phyloP scores from a whole-genome alignment of 2,888 invertebrate genomes.

The Candidula unifasciata region DNA sequence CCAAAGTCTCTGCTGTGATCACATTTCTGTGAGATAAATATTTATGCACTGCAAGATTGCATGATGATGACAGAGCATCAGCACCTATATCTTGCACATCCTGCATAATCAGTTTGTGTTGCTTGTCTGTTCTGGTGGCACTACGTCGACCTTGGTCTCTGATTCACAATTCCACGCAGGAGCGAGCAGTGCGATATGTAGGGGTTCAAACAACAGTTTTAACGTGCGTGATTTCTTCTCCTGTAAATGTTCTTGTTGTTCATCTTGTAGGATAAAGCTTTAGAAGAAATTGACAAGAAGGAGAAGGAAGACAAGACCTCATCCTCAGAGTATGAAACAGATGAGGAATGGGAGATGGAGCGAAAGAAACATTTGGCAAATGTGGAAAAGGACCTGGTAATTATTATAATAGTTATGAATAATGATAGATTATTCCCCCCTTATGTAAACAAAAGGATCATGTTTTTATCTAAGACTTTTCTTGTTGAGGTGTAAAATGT shows the following conservation, averaged over 20 bases:
- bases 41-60: no score
- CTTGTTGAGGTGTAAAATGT: no score
- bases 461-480: no score
- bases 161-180: no score
- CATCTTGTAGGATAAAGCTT: slow-evolving; percentile 71
- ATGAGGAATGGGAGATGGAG: slow-evolving; percentile 75
- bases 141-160: no score
- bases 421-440: background rate
- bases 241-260: background rate
- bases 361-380: slow-evolving; percentile 82
- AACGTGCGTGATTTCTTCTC: background rate
- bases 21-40: no score
- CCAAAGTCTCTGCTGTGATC: no score
- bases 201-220: background rate
- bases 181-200: background rate
- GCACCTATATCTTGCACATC: no score
- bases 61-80: no score
- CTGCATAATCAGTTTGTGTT: no score
- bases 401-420: background rate
- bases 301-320: slow-evolving; percentile 57
- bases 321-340: slow-evolving; percentile 73
- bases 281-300: slow-evolving; percentile 68
- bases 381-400: slow-evolving; percentile 85
- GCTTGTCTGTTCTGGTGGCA: no score
- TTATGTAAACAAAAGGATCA: no score